Conservation (phyloP, 2,888 invertebrate genomes). For the Hirtodrosophila duncani region DNA sequence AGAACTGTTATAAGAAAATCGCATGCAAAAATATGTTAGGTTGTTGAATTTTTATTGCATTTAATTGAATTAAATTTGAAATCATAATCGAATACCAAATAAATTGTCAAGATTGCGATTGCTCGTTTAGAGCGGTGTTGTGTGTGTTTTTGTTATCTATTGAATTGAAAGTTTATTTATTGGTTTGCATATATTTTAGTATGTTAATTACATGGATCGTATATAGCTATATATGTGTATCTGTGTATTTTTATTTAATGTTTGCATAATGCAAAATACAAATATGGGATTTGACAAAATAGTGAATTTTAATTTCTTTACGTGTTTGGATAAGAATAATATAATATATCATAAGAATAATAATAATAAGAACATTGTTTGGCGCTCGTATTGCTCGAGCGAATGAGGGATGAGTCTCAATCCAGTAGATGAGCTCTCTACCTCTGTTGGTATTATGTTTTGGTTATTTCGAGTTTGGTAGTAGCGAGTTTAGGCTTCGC, state of each 20-base stretch:
- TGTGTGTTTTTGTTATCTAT: conserved; percentile 41
- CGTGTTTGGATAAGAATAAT: too few relatives aligned
- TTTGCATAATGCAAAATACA: conserved; percentile 22
- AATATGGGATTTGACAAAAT: conserved; percentile 29
- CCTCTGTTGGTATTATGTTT: too few relatives aligned
- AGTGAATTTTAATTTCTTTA: not conserved
- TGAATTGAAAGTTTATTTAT: conserved; percentile 54
- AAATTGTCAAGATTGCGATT: conserved; percentile 12
- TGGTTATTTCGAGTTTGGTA: too few relatives aligned
- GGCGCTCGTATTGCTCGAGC: too few relatives aligned
- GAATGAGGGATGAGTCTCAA: too few relatives aligned
- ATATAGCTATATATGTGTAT: conserved; percentile 12
- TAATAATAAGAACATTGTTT: conserved; percentile 7
- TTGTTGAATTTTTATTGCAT: conserved; percentile 36
- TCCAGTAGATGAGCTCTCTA: too few relatives aligned
- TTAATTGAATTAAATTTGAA: conserved; percentile 16
- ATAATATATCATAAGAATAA: too few relatives aligned
- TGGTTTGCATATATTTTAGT: conserved; percentile 35
- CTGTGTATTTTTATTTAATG: conserved; percentile 33
- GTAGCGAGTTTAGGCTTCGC: too few relatives aligned
- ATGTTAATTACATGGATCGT: conserved; percentile 4
- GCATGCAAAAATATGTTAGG: conserved; percentile 9
- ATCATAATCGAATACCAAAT: conserved; percentile 20
- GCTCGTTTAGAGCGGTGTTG: conserved; percentile 3
- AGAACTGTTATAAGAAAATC: not conserved